Conservation (phyloP, 2,888 invertebrate genomes). For the Phasia obesa region DNA sequence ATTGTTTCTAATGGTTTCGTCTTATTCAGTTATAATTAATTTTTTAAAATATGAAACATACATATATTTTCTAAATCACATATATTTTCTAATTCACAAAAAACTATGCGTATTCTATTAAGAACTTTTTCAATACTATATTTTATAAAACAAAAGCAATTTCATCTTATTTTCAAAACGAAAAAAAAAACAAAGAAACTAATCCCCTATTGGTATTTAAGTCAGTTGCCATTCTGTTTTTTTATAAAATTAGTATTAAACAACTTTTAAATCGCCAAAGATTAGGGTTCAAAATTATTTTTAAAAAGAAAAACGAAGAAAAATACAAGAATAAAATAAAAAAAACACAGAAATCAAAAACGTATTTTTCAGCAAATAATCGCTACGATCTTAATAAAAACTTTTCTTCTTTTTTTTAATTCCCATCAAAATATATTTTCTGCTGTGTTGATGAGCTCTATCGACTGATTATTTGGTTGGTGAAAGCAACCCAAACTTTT, state of each 20-base stretch:
- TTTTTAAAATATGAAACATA: too few relatives aligned
- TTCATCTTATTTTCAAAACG: neutral
- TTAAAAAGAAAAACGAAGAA: conserved; percentile 21
- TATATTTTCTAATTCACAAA: too few relatives aligned
- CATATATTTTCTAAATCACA: too few relatives aligned
- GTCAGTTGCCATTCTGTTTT: conserved; percentile 28
- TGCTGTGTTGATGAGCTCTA: conserved; percentile 42
- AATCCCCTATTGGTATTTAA: conserved; percentile 58
- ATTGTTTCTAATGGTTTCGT: too few relatives aligned
- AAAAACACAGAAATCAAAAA: conserved; percentile 25
- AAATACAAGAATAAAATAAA: conserved; percentile 6
- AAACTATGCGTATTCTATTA: too few relatives aligned
- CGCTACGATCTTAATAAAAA: conserved; percentile 60
- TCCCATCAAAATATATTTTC: conserved; percentile 9
- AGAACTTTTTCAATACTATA: neutral
- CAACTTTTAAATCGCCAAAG: conserved; percentile 55
- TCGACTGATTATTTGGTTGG: conserved; percentile 35
- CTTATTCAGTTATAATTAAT: too few relatives aligned
- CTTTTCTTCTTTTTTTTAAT: conserved; percentile 46
- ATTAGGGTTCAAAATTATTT: conserved; percentile 57
- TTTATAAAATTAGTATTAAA: conserved; percentile 47
- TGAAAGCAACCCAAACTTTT: conserved; percentile 25
- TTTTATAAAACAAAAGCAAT: neutral
- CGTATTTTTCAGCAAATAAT: conserved; percentile 55
- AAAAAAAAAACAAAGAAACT: conserved; percentile 16